Conservation (phyloP, 2,888 invertebrate genomes). For the Nudaria mundana region DNA sequence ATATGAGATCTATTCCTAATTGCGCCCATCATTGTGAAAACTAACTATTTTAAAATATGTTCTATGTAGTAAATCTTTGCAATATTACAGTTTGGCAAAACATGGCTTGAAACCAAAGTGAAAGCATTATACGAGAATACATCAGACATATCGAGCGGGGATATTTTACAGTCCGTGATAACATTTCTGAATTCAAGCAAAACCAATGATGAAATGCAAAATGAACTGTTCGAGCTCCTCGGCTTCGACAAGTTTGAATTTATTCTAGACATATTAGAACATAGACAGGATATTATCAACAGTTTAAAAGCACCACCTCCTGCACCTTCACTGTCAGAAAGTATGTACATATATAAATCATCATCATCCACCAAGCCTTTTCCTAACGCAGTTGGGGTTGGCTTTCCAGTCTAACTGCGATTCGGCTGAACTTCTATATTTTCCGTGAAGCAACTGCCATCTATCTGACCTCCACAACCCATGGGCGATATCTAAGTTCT, state of each 20-base stretch:
- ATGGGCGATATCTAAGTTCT: too few relatives aligned
- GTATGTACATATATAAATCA: slow-evolving; percentile 52
- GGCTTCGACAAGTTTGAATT: slow-evolving; percentile 93
- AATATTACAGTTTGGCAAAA: slow-evolving; percentile 75
- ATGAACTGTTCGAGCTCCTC: slow-evolving; percentile 92
- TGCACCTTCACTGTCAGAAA: slow-evolving; percentile 59
- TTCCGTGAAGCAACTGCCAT: too few relatives aligned
- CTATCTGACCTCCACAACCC: too few relatives aligned
- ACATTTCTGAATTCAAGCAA: slow-evolving; percentile 82
- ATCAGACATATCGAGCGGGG: slow-evolving; percentile 76
- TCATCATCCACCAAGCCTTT: too few relatives aligned
- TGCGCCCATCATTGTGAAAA: too few relatives aligned
- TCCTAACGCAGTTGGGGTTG: too few relatives aligned
- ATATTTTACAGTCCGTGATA: slow-evolving; percentile 82
- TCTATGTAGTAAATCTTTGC: too few relatives aligned
- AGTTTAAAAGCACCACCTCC: slow-evolving; percentile 50
- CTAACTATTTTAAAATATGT: too few relatives aligned
- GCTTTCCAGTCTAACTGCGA: too few relatives aligned
- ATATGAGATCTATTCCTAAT: too few relatives aligned
- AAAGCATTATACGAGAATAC: slow-evolving; percentile 68
- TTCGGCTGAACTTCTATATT: too few relatives aligned
- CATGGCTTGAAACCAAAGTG: slow-evolving; percentile 78
- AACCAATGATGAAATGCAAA: slow-evolving; percentile 86
- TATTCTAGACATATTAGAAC: slow-evolving; percentile 84
- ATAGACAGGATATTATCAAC: slow-evolving; percentile 80